Percentiles rank a stretch among this genome's conserved stretches.
phyloP scores from a whole-genome alignment of 2,797 vertebrate species.

The Chelmon rostratus region DNA sequence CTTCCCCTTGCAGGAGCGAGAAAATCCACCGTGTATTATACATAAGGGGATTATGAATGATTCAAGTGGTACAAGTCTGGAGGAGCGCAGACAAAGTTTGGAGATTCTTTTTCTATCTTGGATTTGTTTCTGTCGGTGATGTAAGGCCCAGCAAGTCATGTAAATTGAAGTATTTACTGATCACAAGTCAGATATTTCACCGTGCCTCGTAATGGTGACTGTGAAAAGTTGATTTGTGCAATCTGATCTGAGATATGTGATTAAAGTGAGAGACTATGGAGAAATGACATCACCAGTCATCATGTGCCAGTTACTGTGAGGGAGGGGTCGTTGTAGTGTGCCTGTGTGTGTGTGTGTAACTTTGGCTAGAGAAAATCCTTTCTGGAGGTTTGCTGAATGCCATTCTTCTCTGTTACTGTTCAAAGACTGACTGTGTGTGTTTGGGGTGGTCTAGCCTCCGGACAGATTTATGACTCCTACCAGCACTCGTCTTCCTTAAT shows the following conservation, averaged over 20 bases:
- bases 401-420: conserved; percentile 64
- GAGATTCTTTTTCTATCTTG: conserved; percentile 35
- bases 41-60: conserved; percentile 77
- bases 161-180: conserved; percentile 40
- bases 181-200: conserved; percentile 43
- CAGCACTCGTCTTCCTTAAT: conserved; percentile 75
- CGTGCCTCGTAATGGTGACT: conserved; percentile 23
- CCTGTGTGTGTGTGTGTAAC: conserved; percentile 44
- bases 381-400: conserved; percentile 73
- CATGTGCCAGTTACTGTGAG: conserved; percentile 15
- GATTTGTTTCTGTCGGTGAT: conserved; percentile 38
- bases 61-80: conserved; percentile 53
- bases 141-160: conserved; percentile 48
- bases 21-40: conserved; percentile 66
- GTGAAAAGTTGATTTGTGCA: conserved; percentile 40
- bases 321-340: conserved; percentile 16
- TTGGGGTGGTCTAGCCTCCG: conserved; percentile 72
- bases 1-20: conserved; percentile 29
- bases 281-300: conserved; percentile 58
- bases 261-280: conserved; percentile 44
- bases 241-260: conserved; percentile 55
- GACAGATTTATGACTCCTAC: conserved; percentile 78
- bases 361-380: conserved; percentile 58
- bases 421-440: conserved; percentile 45
- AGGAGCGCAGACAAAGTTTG: conserved; percentile 45